These are phyloP conservation scores for Picus viridis DNA, from an alignment of 2,797 vertebrate genomes.

Conservation along the genomic window DNA sequence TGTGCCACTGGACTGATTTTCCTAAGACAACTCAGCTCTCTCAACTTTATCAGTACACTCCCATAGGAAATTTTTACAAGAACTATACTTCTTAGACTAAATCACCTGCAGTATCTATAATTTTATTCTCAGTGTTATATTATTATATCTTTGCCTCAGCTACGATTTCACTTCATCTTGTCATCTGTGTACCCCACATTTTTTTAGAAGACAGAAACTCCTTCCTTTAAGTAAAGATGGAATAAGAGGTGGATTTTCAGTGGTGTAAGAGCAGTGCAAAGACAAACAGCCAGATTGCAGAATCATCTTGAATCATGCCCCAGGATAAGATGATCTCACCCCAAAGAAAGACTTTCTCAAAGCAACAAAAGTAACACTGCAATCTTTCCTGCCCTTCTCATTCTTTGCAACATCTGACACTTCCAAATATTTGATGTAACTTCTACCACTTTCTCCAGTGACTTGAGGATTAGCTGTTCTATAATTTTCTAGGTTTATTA, in stretches of 20 bases:
- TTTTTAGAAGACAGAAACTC: background rate
- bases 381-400: background rate
- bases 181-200: background rate
- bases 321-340: background rate
- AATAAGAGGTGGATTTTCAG: background rate
- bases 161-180: background rate
- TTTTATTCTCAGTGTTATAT: background rate
- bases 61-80: background rate
- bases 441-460: background rate
- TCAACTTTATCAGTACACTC: background rate
- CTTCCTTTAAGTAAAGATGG: background rate
- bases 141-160: background rate
- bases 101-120: background rate
- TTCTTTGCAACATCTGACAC: background rate
- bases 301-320: background rate
- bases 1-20: background rate
- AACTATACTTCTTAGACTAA: background rate
- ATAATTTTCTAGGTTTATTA: background rate
- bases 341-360: background rate
- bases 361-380: background rate
- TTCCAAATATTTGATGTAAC: background rate
- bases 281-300: background rate
- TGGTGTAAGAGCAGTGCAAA: background rate
- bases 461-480: background rate
- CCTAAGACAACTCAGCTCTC: background rate